phyloP scores from a whole-genome alignment of 2,113 vertebrate species.

The Bubalus kerabau region DNA sequence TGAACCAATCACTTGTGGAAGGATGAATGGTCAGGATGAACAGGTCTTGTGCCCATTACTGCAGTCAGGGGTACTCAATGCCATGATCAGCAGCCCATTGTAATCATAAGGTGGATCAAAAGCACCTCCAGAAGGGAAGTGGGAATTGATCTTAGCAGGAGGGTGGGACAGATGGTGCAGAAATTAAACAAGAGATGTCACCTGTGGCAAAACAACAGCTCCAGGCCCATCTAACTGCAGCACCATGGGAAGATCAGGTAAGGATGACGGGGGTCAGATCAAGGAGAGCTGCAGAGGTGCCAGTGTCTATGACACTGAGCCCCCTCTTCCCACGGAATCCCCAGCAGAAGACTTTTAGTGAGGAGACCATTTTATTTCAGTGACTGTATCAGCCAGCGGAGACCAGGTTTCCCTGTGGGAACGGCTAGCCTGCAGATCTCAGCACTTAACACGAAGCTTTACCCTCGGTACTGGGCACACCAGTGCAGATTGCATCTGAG shows the following conservation, averaged over 20 bases:
- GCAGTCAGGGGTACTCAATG: background rate
- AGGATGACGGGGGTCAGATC: background rate
- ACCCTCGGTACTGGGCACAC: background rate
- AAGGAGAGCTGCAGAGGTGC: background rate
- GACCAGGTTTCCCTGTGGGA: background rate
- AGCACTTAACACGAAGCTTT: background rate
- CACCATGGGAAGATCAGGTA: background rate
- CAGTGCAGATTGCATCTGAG: background rate
- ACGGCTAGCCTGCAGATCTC: background rate
- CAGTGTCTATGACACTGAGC: accelerated
- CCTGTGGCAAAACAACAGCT: background rate
- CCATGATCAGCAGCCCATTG: background rate
- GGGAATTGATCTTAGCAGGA: background rate
- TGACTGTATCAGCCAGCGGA: background rate
- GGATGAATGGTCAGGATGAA: background rate
- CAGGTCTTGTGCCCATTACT: background rate
- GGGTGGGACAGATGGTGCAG: background rate
- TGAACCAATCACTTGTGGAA: background rate
- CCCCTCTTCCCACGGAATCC: background rate
- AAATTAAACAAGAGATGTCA: background rate
- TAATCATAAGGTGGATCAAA: background rate
- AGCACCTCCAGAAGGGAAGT: background rate
- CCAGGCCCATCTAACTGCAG: background rate
- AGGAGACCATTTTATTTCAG: background rate
- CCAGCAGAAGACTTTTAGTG: background rate